phyloP scores from a whole-genome alignment of 2,888 invertebrate genomes.

The Elmis aenea region DNA sequence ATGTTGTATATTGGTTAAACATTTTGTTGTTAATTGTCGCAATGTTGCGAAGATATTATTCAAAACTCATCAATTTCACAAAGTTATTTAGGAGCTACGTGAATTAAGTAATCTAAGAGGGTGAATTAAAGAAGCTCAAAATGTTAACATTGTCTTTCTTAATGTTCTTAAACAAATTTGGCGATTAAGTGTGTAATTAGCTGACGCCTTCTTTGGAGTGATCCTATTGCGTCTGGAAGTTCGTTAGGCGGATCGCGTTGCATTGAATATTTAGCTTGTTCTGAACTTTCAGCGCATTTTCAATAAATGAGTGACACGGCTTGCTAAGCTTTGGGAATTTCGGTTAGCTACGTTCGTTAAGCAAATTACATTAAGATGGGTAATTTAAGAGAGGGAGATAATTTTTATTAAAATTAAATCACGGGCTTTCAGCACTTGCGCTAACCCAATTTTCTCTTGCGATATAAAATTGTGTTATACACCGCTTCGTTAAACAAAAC shows the following conservation, averaged over 20 bases:
- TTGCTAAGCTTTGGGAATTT: conserved; percentile 31
- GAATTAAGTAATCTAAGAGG: too few species aligned
- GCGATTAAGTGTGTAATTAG: conserved; percentile 30
- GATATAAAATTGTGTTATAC: conserved; percentile 24
- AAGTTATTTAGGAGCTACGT: too few species aligned
- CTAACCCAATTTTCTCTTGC: conserved; percentile 24
- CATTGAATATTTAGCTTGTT: conserved; percentile 32
- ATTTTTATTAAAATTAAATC: conserved; percentile 38
- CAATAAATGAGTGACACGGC: conserved; percentile 31
- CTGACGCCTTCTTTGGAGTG: conserved; percentile 30
- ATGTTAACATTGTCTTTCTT: too few species aligned
- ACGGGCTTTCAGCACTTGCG: conserved; percentile 27
- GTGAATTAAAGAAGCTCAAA: too few species aligned
- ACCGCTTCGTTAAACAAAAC: conserved; percentile 26
- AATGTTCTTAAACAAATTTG: conserved; percentile 30
- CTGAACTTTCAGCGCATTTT: conserved; percentile 29
- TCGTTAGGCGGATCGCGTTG: conserved; percentile 29
- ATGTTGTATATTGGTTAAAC: too few species aligned
- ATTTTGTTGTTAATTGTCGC: too few species aligned
- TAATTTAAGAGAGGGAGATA: conserved; percentile 33
- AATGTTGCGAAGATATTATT: too few species aligned
- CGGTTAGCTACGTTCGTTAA: conserved; percentile 36
- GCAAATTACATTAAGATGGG: conserved; percentile 36
- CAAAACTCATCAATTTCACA: too few species aligned
- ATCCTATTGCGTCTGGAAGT: conserved; percentile 27